Conservation (phyloP, 2,888 invertebrate genomes). For the Metallyticus violacea region DNA sequence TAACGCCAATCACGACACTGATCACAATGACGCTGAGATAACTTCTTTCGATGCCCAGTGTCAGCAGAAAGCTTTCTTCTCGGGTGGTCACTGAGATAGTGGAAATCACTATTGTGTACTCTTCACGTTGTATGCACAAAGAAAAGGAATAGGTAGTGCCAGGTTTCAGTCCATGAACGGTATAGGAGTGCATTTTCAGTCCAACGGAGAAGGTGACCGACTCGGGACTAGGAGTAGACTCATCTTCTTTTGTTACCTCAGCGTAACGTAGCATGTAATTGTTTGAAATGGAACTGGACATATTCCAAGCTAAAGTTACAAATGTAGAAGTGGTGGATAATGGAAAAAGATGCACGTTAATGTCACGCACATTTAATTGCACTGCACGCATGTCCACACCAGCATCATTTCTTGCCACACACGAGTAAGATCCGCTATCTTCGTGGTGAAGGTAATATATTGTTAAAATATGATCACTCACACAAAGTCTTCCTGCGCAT, state of each 20-base stretch:
- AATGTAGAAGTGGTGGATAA: slow-evolving; percentile 41
- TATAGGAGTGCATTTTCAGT: slow-evolving; percentile 42
- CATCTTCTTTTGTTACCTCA: slow-evolving; percentile 15
- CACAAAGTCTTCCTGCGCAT: slow-evolving; percentile 32
- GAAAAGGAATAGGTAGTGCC: slow-evolving; percentile 44
- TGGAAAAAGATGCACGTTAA: slow-evolving; percentile 37
- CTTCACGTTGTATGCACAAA: slow-evolving; percentile 41
- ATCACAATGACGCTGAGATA: slow-evolving; percentile 36
- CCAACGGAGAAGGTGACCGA: slow-evolving; percentile 34
- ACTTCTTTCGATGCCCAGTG: slow-evolving; percentile 36
- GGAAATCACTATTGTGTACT: slow-evolving; percentile 39
- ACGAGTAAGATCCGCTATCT: slow-evolving; percentile 36
- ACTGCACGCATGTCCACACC: slow-evolving; percentile 34
- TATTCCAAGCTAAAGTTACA: slow-evolving; percentile 43
- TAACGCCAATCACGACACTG: slow-evolving; percentile 30
- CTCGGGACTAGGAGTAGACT: neutral
- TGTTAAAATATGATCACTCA: slow-evolving; percentile 33
- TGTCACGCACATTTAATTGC: slow-evolving; percentile 32
- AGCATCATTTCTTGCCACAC: slow-evolving; percentile 32
- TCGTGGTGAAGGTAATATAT: slow-evolving; percentile 35
- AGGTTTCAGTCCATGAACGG: slow-evolving; percentile 44
- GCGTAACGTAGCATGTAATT: slow-evolving; percentile 34
- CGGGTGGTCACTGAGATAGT: slow-evolving; percentile 37
- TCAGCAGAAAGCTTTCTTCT: slow-evolving; percentile 34
- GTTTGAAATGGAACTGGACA: slow-evolving; percentile 37